Base-by-base conservation (phyloP, 1,140 invertebrate genomes). In the Neodiprion pinetum region DNA sequence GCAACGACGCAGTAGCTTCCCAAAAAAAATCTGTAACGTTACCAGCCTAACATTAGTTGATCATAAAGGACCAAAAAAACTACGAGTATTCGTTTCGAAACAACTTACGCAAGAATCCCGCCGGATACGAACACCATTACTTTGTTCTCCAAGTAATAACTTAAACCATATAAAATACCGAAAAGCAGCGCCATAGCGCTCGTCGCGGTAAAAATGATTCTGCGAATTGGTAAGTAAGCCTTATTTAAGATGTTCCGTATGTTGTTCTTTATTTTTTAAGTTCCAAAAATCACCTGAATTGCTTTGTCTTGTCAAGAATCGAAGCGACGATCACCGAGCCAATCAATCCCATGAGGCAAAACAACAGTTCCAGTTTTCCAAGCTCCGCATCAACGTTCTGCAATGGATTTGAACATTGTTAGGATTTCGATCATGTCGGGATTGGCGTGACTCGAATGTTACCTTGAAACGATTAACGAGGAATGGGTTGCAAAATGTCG, bases 1-100 rank as follows among this genome's bases (percentile, higher is more conserved):
- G 94, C 94, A 21, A 95, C 84, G 1, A 93, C 91, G 11, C 94
- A 80, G 81, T 94, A 95, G 4, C 93, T 92, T 11, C 93, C 93
- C 92, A 94, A 94, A 83, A 94, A 94, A 80, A 92, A 93, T 73
- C 92, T 92, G 76, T 61, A 61, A 61, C 28, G 53, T 14, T 1
- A 17, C 7, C 4, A 17, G 53, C 4, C 9, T 2, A 40, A 40
- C 5, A 40, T 40, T 40, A 40, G 28, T 40, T 40, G 1, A 40
- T 40, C 2, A 21, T 1, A 21, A 21, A 21, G 17, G 17, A 21
- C 17, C 17, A 21, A 21, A 21, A 40, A 40, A 40, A 40, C 28
- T 40, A 40, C 28, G 5, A 1, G 28, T 61, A 9, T 17, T 17
- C 3, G 53, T 12, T 12, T 12, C n/a, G 40, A 49, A 70, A 40